Conservation (phyloP, 1,140 invertebrate genomes). For the Plectus sambesii region DNA sequence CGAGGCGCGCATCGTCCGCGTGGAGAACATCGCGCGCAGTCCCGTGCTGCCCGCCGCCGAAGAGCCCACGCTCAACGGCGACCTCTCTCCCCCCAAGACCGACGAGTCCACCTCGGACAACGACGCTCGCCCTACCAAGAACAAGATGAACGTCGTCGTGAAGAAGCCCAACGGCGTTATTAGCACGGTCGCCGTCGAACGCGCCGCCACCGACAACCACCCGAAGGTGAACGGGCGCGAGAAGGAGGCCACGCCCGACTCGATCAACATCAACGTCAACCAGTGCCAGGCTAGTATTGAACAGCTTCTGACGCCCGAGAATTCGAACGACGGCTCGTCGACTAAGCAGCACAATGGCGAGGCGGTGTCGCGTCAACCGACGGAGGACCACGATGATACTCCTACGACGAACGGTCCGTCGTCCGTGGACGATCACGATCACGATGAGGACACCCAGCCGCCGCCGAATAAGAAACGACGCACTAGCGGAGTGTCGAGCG, state of each 20-base stretch:
- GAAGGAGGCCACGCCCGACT: background rate
- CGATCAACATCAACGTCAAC: constrained; percentile 31
- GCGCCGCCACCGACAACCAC: constrained; percentile 29
- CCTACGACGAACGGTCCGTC: too few relatives aligned
- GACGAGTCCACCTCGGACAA: constrained; percentile 4
- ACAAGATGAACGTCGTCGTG: constrained; percentile 1
- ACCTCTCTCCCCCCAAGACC: constrained; percentile 10
- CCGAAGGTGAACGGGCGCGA: background rate
- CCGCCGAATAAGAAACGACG: constrained; percentile 40
- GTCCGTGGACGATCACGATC: background rate
- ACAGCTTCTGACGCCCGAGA: background rate
- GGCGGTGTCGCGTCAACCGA: too few relatives aligned
- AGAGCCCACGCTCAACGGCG: constrained; percentile 45
- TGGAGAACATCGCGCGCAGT: constrained; percentile 58
- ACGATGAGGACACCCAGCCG: constrained; percentile 32
- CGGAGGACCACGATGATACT: too few relatives aligned
- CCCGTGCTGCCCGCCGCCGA: constrained; percentile 48
- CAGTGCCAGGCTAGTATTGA: background rate
- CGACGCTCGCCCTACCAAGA: constrained; percentile 6
- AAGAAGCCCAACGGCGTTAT: constrained; percentile 4
- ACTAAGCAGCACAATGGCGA: constrained; percentile 11
- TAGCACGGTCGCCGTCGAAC: too few relatives aligned
- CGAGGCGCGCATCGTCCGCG: constrained; percentile 64
- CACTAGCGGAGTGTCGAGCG: constrained; percentile 28
- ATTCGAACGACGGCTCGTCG: background rate